Conservation (phyloP, 2,888 invertebrate species). For the Trilocha varians region DNA sequence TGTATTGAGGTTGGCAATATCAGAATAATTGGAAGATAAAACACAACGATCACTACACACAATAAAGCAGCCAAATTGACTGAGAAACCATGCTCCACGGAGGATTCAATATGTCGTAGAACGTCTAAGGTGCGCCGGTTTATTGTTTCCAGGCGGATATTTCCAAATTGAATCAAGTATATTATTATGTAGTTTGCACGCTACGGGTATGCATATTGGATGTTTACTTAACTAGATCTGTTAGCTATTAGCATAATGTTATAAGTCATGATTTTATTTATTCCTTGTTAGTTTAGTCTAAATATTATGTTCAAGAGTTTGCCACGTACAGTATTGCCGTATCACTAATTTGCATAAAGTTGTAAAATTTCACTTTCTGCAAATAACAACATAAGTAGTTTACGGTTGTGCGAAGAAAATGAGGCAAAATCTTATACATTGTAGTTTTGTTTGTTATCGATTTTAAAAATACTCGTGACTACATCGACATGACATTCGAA, state of each 20-base stretch:
- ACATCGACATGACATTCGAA: not conserved
- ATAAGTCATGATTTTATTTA: no score
- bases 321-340: slow-evolving; percentile 5
- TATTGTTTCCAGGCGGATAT: slow-evolving; percentile 55
- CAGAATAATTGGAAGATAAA: slow-evolving; percentile 27
- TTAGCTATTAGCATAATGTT: no score
- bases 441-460: not conserved
- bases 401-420: no score
- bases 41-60: slow-evolving; percentile 43
- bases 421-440: no score
- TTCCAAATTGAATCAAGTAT: slow-evolving; percentile 24
- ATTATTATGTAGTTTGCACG: slow-evolving; percentile 17
- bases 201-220: no score
- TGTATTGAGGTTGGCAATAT: no score
- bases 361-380: slow-evolving; percentile 49
- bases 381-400: slow-evolving; percentile 33
- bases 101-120: slow-evolving; percentile 45
- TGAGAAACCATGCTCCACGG: slow-evolving; percentile 45
- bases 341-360: slow-evolving; percentile 33
- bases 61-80: slow-evolving; percentile 63
- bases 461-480: no score
- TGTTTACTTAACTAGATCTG: no score
- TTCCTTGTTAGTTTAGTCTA: no score
- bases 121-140: slow-evolving; percentile 38
- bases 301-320: no score